Evolutionary conservation across 2,113 vertebrate species (phyloP).

Genomic region (Dicaeum eximium): DNA sequence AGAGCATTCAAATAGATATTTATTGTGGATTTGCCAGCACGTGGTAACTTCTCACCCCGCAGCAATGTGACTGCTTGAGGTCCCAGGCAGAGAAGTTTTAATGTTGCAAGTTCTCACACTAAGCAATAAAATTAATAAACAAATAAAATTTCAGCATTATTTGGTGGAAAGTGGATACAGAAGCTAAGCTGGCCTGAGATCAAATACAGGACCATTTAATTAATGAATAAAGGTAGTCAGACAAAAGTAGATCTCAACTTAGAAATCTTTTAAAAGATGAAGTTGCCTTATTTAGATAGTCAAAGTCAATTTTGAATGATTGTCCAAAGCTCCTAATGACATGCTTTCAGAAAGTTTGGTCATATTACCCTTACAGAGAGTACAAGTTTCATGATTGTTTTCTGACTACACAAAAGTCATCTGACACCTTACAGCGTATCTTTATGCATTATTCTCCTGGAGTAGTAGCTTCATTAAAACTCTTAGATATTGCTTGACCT

Average conservation of each 20-base stretch:
- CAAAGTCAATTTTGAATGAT: not conserved
- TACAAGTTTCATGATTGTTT: not conserved
- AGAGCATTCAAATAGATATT: conserved; percentile 8
- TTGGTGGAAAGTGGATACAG: not conserved
- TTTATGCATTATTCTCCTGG: not conserved
- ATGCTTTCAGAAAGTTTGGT: not conserved
- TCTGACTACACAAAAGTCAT: not conserved
- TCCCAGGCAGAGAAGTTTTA: not conserved
- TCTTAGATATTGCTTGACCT: not conserved
- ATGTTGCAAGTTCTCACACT: not conserved
- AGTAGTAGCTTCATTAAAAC: not conserved
- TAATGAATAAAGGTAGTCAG: not conserved
- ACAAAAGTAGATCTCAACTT: not conserved
- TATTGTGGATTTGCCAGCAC: not conserved
- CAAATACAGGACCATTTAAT: not conserved
- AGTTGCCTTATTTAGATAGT: not conserved
- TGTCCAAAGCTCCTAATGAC: not conserved
- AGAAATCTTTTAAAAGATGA: not conserved
- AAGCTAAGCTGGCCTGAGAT: not conserved
- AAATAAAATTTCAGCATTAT: not conserved
- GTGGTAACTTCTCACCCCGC: not conserved
- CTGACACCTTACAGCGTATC: not conserved
- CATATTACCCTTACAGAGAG: not conserved
- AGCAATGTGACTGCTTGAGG: not conserved
- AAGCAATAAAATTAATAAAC: not conserved